These are phyloP conservation scores for Craniophora ligustri DNA, from an alignment of 2,888 invertebrate genomes.

Conservation along the genomic window DNA sequence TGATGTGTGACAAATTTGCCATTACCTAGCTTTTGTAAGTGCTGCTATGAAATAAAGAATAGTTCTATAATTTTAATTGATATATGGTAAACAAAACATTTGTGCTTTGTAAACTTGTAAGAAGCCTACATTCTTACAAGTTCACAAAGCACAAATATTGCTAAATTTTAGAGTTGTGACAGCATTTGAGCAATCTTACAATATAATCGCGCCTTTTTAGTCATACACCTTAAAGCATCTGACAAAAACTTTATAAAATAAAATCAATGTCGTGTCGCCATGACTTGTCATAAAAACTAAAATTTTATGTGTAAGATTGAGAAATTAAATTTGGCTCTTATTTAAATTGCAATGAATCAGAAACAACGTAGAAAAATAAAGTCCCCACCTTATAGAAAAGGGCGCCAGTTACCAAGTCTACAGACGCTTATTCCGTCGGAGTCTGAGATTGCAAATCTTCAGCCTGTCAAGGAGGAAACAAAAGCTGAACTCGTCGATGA, in stretches of 20 bases:
- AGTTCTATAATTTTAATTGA: no score
- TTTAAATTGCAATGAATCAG: conserved; percentile 44
- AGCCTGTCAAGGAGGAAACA: conserved; percentile 62
- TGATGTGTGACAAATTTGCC: no score
- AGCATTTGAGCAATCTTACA: not conserved
- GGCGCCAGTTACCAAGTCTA: conserved; percentile 15
- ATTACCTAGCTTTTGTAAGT: no score
- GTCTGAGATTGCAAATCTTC: conserved; percentile 38
- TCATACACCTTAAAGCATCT: not conserved
- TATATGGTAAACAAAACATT: no score
- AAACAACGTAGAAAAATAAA: conserved; percentile 37
- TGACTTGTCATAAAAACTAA: conserved; percentile 12
- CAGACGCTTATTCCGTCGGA: conserved; percentile 27
- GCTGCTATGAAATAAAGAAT: no score
- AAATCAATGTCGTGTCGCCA: conserved; percentile 19
- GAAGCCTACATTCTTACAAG: no score
- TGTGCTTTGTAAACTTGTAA: no score
- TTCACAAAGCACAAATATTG: no score
- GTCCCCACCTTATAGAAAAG: conserved; percentile 27
- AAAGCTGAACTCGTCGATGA: conserved; percentile 62
- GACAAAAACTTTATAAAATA: not conserved
- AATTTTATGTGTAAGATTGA: conserved; percentile 21
- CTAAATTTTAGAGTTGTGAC: no score
- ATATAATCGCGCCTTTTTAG: not conserved
- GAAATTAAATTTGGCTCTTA: conserved; percentile 1